Evolutionary conservation across 2,113 vertebrate species (phyloP).

Genomic region (Sylvietta virens): DNA sequence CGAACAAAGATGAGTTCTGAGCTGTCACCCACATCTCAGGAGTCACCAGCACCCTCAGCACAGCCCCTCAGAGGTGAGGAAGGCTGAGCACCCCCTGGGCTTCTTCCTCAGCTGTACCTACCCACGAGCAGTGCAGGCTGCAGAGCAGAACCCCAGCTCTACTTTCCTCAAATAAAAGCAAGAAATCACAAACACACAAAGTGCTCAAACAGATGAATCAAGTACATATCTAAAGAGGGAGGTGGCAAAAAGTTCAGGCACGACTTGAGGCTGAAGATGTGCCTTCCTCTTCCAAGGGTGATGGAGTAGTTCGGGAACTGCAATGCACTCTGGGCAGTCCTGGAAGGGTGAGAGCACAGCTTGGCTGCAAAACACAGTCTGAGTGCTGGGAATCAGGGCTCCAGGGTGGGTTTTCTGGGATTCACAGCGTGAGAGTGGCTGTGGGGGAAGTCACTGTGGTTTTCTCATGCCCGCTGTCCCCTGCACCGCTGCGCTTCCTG

Average conservation of each 20-base stretch:
- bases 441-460: not conserved
- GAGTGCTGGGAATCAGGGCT: not conserved
- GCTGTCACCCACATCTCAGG: not conserved
- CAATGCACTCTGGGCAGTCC: not conserved
- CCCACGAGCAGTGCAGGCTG: not conserved
- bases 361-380: not conserved
- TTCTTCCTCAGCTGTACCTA: not conserved
- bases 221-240: not conserved
- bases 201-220: not conserved
- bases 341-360: not conserved
- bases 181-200: not conserved
- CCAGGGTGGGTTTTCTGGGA: not conserved
- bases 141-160: not conserved
- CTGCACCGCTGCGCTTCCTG: accelerated
- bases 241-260: not conserved
- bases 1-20: not conserved
- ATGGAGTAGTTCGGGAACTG: not conserved
- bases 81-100: not conserved
- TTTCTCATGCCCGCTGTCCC: not conserved
- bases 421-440: not conserved
- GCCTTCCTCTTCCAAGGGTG: not conserved
- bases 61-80: accelerated
- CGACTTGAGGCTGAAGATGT: not conserved
- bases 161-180: not conserved
- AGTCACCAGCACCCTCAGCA: not conserved